Base-by-base conservation (phyloP, 2,888 invertebrate genomes). In the Adela reaumurella region DNA sequence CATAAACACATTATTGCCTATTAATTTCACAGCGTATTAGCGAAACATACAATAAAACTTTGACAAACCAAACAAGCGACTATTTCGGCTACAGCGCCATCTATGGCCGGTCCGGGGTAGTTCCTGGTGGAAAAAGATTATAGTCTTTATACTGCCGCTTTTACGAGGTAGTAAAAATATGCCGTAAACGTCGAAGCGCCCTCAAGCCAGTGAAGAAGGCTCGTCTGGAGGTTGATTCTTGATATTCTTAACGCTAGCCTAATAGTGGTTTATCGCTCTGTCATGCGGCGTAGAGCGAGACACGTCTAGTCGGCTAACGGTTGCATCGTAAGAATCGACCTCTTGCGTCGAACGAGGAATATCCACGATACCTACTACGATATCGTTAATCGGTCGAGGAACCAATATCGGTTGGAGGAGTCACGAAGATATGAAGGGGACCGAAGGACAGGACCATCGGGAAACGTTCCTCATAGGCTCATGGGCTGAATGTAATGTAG, bases 21-120 rank as follows among this genome's bases (percentile, higher is more conserved):
- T 78, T 77, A 77, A 78, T 78, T 77, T 78, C 74, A 77, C 78
- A 78, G 74, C 73, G 70, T 74, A 78, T 78, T 78, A 77, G 78
- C 77, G 71, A 74, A 74, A 74, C 78, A 74, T 63, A 74, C 72
- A 74, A 77, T 77, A 77, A 78, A 78, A 78, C 70, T 76, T 74
- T 44, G 44, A 45, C 42, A 19, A 14, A 42, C 46, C 17, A 17
- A 20, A 46, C 16, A 17, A 71, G 70, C 28, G 19, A 11, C 70
- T 73, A 76, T 74, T 70, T 68, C 63, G 57, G 68, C 41, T 14
- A 68, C 68, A 72, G 67, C 74, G 74, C 74, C 74, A 74, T 76
- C 77, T 78, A 67, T 64, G 58, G 57, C 57, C 49, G 51, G 56
- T 58, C 63, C 68, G 70, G n/a, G 65, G 55, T 47, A 35, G 63